Base-by-base conservation (phyloP, 2,888 invertebrate genomes). In the Cylloceria caligata region DNA sequence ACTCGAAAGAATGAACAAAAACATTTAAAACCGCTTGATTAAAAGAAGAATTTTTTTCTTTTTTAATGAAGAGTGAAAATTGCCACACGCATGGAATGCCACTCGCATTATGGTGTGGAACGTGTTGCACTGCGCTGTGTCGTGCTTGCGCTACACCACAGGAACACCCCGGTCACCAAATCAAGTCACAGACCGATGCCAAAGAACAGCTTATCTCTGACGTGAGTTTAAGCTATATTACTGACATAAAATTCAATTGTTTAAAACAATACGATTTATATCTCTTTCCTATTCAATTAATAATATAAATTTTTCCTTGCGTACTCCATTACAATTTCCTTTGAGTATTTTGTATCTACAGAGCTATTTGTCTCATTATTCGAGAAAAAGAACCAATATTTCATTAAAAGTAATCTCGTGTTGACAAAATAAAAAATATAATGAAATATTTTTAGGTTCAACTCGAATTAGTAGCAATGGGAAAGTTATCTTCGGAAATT, bases 81-180 rank as follows among this genome's bases (percentile, higher is more conserved):
- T 96, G 96, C 91, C 95, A 95, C 92, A 95, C 95, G 84, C 96
- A 96, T 91, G 95, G 95, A 84, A 96, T 96, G 95, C 96, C 96
- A 69, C 93, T 95, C 88, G 95, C 95, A 27, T 93, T 95, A 80
- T 96, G 96, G 96, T 96, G 96, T 91, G 94, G 94, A 87, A 94
- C 94, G 77, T 96, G 96, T 91, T 94, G 94, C 86, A 93, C 93
- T 78, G 94, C 95, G 83, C 93, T 96, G 39, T 96, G 96, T 89
- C 94, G 95, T 83, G 95, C 95, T 30, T 96, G 96, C 91, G 95
- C 95, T 57, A 94, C 95, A 24, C 95, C 95, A 49, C 94, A 94
- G 83, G 95, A 96, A 86, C 96, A 96, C 90, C 94, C 95, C 65
- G 94, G 94, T 78, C 96, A 96, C 93, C 94, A 95, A 92, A 94